A percentile compares a stretch with the other conserved stretches of the same genome.
phyloP scores from a whole-genome alignment of 2,113 vertebrate species.

The Phodopus roborovskii region DNA sequence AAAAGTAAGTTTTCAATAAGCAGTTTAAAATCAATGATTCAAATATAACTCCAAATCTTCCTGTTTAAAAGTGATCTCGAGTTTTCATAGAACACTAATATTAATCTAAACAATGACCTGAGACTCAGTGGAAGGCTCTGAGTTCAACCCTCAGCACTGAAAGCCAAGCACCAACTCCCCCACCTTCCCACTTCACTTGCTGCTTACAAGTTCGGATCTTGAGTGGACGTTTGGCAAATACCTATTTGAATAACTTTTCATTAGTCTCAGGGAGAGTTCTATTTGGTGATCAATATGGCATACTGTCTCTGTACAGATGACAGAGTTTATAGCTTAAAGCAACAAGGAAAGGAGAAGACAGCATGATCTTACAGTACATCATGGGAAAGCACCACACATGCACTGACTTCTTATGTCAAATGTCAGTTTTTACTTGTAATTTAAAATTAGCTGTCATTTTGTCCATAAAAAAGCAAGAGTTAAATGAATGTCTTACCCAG shows the following conservation, averaged over 20 bases:
- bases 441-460: conserved; percentile 51
- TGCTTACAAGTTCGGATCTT: neutral
- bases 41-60: conserved; percentile 56
- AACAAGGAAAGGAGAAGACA: neutral
- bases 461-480: neutral
- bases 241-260: neutral
- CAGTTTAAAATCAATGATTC: neutral
- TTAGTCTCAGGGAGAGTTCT: neutral
- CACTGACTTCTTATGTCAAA: conserved; percentile 22
- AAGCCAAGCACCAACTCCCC: neutral
- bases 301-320: neutral
- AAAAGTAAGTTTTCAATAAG: conserved; percentile 31
- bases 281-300: neutral
- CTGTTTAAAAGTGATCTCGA: neutral
- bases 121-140: neutral
- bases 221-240: neutral
- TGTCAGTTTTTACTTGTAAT: conserved; percentile 12
- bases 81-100: conserved; percentile 19
- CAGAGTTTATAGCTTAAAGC: neutral
- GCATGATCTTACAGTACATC: neutral
- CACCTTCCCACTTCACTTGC: neutral
- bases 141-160: neutral
- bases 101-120: neutral
- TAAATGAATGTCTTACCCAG: conserved; percentile 22
- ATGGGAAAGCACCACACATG: neutral